Base-by-base conservation (phyloP, 2,888 invertebrate genomes). In the Athalia cordata region DNA sequence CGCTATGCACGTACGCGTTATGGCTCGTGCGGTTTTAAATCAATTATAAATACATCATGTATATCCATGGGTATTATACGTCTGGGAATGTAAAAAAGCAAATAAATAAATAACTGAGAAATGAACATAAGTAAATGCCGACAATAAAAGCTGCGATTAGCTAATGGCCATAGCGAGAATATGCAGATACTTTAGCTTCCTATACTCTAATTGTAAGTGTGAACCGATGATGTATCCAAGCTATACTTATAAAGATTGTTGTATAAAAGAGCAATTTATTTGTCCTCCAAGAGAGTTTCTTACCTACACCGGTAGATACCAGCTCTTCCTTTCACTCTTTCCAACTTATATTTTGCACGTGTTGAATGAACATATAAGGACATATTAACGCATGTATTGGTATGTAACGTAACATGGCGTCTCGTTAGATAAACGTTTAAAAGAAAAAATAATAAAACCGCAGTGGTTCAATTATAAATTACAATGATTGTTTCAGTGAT, bases 291-390 rank as follows among this genome's bases (percentile, higher is more conserved):
- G 75, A 29, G 75, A 75, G 50, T 72, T 66, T 75, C 74, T 74
- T 50, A 62, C 62, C 50, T 62, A 61, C 62, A 50, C 75, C 75
- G 75, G 52, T 64, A 64, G 75, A 62, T 75, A 75, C 64, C n/a
- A n/a, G n/a, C 52, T 62, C 64, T 75, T 75, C 55, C 75, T 75
- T 61, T 75, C 75, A 75, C 75, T 75, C 75, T 49, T 75, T 72
- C 13, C 47, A 11, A 70, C 4, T 52, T 57, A 43, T 11, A 55
- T 55, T 55, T 64, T 45, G 43, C 70, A 70, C 57, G 59, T 13
- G 8, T 29, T 68, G 43, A 5, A 29, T 68, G 43, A 43, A 68
- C 29, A 72, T 6, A 45, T 45, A 59, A 43, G 50, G n/a, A 29
- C 29, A 29, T 45, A n/a, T 72, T 45, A 13, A n/a, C 13, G 50